Evolutionary conservation across 2,797 vertebrate species (phyloP).

Genomic region (Fistularia commersonii): DNA sequence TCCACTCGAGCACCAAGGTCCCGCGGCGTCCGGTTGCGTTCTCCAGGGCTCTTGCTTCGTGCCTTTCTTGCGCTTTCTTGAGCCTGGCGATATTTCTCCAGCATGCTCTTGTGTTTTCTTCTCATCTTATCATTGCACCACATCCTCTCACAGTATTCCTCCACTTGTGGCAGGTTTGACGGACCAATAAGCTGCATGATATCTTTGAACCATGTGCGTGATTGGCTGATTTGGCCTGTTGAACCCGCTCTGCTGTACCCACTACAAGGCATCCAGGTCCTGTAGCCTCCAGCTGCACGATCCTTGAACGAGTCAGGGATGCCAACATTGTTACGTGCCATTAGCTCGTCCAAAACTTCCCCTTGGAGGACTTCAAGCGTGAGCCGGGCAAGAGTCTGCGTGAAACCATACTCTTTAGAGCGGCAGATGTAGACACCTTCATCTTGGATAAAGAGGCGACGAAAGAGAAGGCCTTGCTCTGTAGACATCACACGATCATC

Average conservation of each 20-base stretch:
- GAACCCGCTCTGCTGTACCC: slow-evolving; percentile 53
- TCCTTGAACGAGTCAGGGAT: slow-evolving; percentile 50
- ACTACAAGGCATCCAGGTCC: slow-evolving; percentile 66
- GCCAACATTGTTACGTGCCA: slow-evolving; percentile 47
- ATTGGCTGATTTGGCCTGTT: slow-evolving; percentile 53
- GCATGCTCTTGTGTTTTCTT: slow-evolving; percentile 81
- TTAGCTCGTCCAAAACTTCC: slow-evolving; percentile 76
- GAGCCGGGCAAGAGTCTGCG: slow-evolving; percentile 79
- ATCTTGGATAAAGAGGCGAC: slow-evolving; percentile 79
- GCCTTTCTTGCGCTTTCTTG: slow-evolving; percentile 79
- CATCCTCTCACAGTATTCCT: slow-evolving; percentile 90
- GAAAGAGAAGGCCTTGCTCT: slow-evolving; percentile 87
- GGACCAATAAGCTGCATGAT: slow-evolving; percentile 90
- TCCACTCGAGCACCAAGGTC: slow-evolving; percentile 55
- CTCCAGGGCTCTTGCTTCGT: slow-evolving; percentile 74
- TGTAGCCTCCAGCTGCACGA: slow-evolving; percentile 33
- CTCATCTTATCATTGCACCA: slow-evolving; percentile 85
- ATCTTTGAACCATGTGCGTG: slow-evolving; percentile 88
- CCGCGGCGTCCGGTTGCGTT: slow-evolving; percentile 85
- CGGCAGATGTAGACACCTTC: slow-evolving; percentile 84
- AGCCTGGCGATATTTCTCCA: slow-evolving; percentile 83
- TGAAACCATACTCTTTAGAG: slow-evolving; percentile 86
- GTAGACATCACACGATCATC: slow-evolving; percentile 85
- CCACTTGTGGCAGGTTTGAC: slow-evolving; percentile 78
- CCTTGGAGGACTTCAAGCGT: slow-evolving; percentile 80